phyloP scores from a whole-genome alignment of 2,797 vertebrate genomes.

The Synanceia verrucosa region DNA sequence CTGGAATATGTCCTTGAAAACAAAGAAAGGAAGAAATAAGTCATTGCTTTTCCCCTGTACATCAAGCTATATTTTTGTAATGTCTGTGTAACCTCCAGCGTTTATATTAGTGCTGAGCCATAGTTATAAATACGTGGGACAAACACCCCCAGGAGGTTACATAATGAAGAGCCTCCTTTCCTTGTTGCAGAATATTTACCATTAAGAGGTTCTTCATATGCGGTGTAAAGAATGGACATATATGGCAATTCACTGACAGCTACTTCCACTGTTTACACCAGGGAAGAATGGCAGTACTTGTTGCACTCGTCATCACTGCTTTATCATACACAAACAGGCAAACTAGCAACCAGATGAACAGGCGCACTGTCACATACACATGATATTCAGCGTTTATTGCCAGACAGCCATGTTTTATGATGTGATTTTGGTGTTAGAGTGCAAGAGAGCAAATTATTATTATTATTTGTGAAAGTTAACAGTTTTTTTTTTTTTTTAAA shows the following conservation, averaged over 20 bases:
- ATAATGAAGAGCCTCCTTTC: conserved; percentile 49
- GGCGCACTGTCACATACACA: neutral
- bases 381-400: conserved; percentile 6
- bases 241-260: conserved; percentile 34
- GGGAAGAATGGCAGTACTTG: conserved; percentile 35
- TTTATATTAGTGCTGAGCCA: conserved; percentile 63
- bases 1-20: conserved; percentile 34
- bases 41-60: conserved; percentile 37
- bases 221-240: conserved; percentile 21
- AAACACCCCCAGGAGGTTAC: conserved; percentile 69
- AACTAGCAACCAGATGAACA: neutral
- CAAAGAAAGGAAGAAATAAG: conserved; percentile 79
- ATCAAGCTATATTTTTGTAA: conserved; percentile 47
- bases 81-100: conserved; percentile 45
- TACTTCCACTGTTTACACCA: conserved; percentile 68
- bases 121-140: conserved; percentile 67
- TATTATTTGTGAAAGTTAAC: neutral
- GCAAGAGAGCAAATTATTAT: neutral
- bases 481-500: too few species aligned
- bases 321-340: conserved; percentile 20
- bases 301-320: conserved; percentile 15
- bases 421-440: neutral
- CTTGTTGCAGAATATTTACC: conserved; percentile 32
- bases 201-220: conserved; percentile 19
- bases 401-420: neutral